Evolutionary conservation across 2,113 vertebrate species (phyloP).

Genomic region (Formicarius rufipectus): DNA sequence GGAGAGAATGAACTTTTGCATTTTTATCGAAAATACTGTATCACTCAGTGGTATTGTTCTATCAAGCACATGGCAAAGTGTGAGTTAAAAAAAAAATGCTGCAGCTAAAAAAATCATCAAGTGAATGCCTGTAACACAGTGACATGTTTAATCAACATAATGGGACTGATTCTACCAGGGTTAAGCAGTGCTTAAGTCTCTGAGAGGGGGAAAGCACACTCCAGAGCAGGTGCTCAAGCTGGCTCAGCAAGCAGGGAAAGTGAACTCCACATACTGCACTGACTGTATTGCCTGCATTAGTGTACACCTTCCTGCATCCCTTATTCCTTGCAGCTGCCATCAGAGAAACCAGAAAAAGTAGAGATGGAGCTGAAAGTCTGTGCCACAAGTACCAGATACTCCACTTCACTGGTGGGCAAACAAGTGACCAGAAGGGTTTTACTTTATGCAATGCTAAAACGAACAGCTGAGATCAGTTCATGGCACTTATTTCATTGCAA

Average conservation of each 20-base stretch:
- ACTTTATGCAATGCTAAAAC: not conserved
- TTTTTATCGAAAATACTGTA: not conserved
- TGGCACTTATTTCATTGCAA: not conserved
- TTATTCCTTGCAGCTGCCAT: not conserved
- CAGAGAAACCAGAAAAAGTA: not conserved
- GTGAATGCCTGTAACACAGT: conserved; percentile 9
- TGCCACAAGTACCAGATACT: not conserved
- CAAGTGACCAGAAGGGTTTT: not conserved
- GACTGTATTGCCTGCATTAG: not conserved
- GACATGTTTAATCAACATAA: conserved; percentile 69
- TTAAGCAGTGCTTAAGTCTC: conserved; percentile 59
- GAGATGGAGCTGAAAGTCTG: not conserved
- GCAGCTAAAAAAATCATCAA: conserved; percentile 16
- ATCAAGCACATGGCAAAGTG: not conserved
- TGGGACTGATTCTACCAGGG: conserved; percentile 55
- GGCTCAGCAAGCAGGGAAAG: conserved; percentile 23
- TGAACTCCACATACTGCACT: not conserved
- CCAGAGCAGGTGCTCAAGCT: conserved; percentile 48
- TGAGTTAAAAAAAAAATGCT: not conserved
- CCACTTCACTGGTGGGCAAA: not conserved
- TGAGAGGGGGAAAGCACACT: conserved; percentile 32
- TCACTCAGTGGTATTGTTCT: not conserved
- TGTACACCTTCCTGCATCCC: not conserved
- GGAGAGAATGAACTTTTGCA: not conserved
- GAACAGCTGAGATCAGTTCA: not conserved